A percentile compares a stretch with the other conserved stretches of the same genome.
These are phyloP conservation scores for Antidorcas marsupialis DNA, from an alignment of 2,113 vertebrate species.

Conservation along the genomic window DNA sequence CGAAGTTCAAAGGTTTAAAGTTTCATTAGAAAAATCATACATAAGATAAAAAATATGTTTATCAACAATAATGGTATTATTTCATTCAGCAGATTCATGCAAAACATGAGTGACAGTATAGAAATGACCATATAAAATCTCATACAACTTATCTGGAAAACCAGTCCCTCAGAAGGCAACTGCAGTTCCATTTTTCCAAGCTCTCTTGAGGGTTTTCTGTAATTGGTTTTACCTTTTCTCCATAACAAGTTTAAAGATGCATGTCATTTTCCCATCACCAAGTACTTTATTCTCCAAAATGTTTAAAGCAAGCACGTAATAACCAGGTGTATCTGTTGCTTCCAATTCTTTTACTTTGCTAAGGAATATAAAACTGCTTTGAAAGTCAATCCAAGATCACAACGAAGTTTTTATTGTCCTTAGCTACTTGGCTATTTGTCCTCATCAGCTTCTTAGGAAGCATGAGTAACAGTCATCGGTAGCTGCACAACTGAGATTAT, in stretches of 20 bases:
- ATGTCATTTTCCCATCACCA: accelerated
- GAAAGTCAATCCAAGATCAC: neutral
- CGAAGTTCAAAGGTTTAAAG: neutral
- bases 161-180: neutral
- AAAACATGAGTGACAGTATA: constrained; percentile 38
- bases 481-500: neutral
- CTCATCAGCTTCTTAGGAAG: neutral
- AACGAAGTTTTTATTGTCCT: neutral
- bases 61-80: constrained; percentile 55
- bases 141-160: neutral
- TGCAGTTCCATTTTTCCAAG: neutral
- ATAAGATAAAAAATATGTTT: constrained; percentile 47
- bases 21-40: constrained; percentile 60
- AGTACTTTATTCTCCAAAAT: neutral
- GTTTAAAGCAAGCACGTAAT: neutral
- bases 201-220: neutral
- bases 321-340: neutral
- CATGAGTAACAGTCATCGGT: neutral
- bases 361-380: neutral
- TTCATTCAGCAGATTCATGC: constrained; percentile 51
- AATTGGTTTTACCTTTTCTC: neutral
- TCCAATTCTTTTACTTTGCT: neutral
- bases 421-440: neutral
- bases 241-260: neutral
- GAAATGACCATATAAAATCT: neutral